Evolutionary conservation across 2,888 invertebrate species (phyloP), one percentile per base, ranked within the genome.

Genomic region (Biston stratarius): DNA sequence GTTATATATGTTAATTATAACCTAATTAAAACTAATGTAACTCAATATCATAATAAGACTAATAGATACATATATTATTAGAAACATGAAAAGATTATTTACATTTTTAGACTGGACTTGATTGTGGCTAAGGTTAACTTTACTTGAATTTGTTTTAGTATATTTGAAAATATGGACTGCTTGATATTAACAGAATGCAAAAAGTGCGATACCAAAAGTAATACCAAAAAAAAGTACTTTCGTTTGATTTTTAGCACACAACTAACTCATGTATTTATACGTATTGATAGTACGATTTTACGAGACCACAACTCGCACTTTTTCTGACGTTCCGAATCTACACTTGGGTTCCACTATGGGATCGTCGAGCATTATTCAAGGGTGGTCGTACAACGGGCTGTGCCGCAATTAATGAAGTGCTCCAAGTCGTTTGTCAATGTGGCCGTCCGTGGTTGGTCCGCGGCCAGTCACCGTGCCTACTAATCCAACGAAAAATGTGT

Each of bases 381-480:
- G 86, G 87, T 84, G 89, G 90, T 84, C 81, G 84, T 83, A 83
- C 83, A 85, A 86, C 81, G 86, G 85, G 87, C 83, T 87, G 86
- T 84, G 82, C 86, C 87, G 83, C 90, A 91, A 92, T 92, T 93
- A 93, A 92, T 92, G 90, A 90, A 91, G 88, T 90, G 87, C 86
- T 84, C 84, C 84, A 77, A 88, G 88, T 87, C 89, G 90, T 92
- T 92, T 91, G 90, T 91, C 91, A 92, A 89, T 88, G 86, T 82
- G 87, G 83, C 79, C 82, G 70, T 68, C 62, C 69, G 69, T 42
- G 60, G 84, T 78, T 82, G 83, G 85, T 82, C 80, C 67, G 67
- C 59, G 59, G 84, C 77, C 81, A 82, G 85, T 83, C 80, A 78
- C 75, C 78, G 80, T 85, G 82, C 83, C 81, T 85, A 83, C 81